Evolutionary conservation across 2,888 invertebrate genomes (phyloP), one percentile per base, ranked within the genome.

Genomic region (Molanna angustata): DNA sequence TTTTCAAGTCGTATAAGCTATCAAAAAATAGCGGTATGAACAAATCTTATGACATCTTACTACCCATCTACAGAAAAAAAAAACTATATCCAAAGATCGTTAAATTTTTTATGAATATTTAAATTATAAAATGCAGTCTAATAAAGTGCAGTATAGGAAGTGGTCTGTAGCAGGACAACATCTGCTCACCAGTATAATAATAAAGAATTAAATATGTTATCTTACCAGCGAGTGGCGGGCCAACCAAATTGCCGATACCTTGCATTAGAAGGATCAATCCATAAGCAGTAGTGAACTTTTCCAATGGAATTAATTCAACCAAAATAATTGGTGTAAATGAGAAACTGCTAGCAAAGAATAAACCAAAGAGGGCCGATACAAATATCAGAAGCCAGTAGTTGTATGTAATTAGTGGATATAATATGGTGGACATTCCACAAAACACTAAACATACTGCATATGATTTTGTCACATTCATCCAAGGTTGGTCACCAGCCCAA

Each of bases 281-380:
- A 69, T 95, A 97, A 11, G 94, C 94, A 58, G 88, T 86, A 3
- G 95, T 94, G 67, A 97, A 94, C 61, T 90, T 84, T 66, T 94
- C 93, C 66, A 96, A 72, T 3, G 94, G 91, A 27, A 95, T 88
- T 63, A 95, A 74, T 65, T 91, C 87, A 39, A 94, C 92, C 60
- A 95, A 73, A 62, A 97, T 85, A 64, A 92, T 89, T 0, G 94
- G 92, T 0, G 94, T 94, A 61, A 95, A 88, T 1, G 93, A 88
- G 69, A 93, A 95, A 55, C 88, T 92, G 61, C 93, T 94, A 43
- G 93, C 92, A 67, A 95, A 93, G 61, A 91, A 88, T 59, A 95
- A 79, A 9, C 96, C 96, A 71, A 94, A 96, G 0, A 85, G 73
- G 0, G 84, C 83, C 16, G 79, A 80, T 13, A 74, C 72, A 54